Base-by-base conservation (phyloP, 1,140 invertebrate species). In the Drosophila nigromelanica region DNA sequence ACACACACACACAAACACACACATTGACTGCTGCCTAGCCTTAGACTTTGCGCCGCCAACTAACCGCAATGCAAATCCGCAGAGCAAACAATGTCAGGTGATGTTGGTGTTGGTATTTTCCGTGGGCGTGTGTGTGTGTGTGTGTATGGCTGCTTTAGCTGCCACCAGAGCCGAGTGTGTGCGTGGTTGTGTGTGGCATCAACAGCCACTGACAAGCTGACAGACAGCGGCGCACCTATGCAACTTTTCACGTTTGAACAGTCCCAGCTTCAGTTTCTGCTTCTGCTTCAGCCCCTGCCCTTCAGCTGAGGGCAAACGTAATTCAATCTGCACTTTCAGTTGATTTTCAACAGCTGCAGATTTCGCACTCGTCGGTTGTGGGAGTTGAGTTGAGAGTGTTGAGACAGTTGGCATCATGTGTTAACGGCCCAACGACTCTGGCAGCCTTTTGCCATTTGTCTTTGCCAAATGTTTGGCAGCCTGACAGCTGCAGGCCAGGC, bases 41-140 rank as follows among this genome's bases (percentile, higher is more conserved):
- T 83, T 80, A 86, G 71, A 78, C 70, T 76, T 47, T 66, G 79
- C 79, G 87, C 83, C 83, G 76, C 80, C 83, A 89, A 80, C 83
- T 72, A 80, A 89, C 83, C 83, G 82, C 83, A 89, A 89, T 89
- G 83, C 83, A 89, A 89, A 89, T 89, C 83, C 83, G 76, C 83
- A 89, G 79, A 83, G 83, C 83, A 89, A 89, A 89, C 83, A 89
- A 89, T 82, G 82, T 86, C 82, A 86, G 82, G 82, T 86, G 82
- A 86, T 69, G 78, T 75, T 77, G 54, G 82, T 51, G 52, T 72
- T 66, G 39, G 54, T 54, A 61, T 54, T 50, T 51, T n/a, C 30
- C 27, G 3, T 35, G 7, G 35, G 33, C 50, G 18, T 54, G 5
- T 50, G 52, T 24, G 8, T 3, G 21, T 48, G 51, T n/a, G 55